phyloP scores from a whole-genome alignment of 2,888 invertebrate genomes.

The Xanthia icteritia region DNA sequence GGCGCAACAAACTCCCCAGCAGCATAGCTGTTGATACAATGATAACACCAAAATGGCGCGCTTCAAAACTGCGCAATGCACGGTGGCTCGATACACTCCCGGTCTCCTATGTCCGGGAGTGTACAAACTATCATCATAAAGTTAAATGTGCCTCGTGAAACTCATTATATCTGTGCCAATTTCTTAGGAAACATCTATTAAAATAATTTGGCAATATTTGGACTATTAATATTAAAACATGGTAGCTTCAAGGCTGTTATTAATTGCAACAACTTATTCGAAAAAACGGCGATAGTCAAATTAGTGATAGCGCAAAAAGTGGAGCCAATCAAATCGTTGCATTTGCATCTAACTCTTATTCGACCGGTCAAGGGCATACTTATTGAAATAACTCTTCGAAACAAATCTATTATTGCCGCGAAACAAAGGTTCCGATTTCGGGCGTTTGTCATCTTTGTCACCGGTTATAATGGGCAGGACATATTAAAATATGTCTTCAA shows the following conservation, averaged over 20 bases:
- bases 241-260: constrained; percentile 44
- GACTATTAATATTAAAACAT: constrained; percentile 18
- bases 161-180: constrained; percentile 10
- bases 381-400: background rate
- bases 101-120: too few species aligned
- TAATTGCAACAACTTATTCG: constrained; percentile 40
- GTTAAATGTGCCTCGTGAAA: constrained; percentile 1
- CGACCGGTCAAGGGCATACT: constrained; percentile 39
- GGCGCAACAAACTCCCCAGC: too few species aligned
- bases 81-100: too few species aligned
- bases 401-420: background rate
- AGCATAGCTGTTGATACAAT: too few species aligned
- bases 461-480: too few species aligned
- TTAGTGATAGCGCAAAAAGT: constrained; percentile 36
- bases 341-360: constrained; percentile 21
- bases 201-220: constrained; percentile 31
- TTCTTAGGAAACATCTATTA: constrained; percentile 19
- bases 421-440: background rate
- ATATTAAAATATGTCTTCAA: too few species aligned
- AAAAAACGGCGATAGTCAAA: constrained; percentile 22
- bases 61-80: too few species aligned
- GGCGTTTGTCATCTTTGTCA: too few species aligned
- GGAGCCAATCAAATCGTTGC: constrained; percentile 39
- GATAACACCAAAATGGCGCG: too few species aligned
- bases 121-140: background rate